Conservation (phyloP, 2,797 vertebrate genomes). For the Gymnothorax reevesii region DNA sequence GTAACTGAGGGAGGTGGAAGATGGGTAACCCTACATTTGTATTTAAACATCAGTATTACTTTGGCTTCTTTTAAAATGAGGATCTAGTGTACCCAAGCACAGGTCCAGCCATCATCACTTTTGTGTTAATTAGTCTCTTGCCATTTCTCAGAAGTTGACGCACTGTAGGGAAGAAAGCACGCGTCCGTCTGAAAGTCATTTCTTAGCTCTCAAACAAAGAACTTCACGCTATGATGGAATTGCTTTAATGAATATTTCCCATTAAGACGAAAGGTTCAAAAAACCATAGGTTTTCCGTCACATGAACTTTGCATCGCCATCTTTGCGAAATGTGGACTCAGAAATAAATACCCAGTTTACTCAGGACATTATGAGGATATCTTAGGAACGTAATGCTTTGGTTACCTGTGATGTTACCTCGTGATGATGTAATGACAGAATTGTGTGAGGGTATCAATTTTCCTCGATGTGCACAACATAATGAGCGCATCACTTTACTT, state of each 20-base stretch:
- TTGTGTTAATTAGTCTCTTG: not conserved
- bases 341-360: not conserved
- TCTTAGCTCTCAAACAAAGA: not conserved
- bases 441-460: too few relatives aligned
- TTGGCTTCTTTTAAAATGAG: not conserved
- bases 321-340: not conserved
- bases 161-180: not conserved
- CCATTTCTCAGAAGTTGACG: not conserved
- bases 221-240: not conserved
- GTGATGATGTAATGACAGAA: too few relatives aligned
- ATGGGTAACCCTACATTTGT: not conserved
- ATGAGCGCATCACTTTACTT: too few relatives aligned
- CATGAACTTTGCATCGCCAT: not conserved
- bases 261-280: not conserved
- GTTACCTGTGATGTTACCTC: too few relatives aligned
- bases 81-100: not conserved
- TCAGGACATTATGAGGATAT: too few relatives aligned
- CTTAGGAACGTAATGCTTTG: too few relatives aligned
- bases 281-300: not conserved
- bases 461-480: too few relatives aligned
- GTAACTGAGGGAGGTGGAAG: not conserved
- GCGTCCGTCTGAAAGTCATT: not conserved
- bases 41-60: not conserved
- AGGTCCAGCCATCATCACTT: not conserved
- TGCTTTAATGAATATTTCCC: not conserved